These are phyloP conservation scores for Daphoenositta chrysoptera DNA, from an alignment of 2,113 vertebrate genomes.

Conservation along the genomic window DNA sequence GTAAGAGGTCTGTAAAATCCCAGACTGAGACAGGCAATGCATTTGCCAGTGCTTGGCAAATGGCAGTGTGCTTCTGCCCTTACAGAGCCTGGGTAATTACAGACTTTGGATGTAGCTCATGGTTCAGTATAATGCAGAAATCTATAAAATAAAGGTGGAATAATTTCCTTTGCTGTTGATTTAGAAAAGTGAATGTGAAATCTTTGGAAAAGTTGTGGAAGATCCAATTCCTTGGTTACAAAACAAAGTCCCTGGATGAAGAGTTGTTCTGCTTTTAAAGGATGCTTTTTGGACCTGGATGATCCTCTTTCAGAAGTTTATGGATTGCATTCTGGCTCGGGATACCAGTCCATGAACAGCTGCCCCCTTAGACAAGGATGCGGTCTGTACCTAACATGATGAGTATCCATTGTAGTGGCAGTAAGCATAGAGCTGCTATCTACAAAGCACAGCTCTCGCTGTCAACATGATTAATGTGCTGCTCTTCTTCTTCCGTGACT, in stretches of 20 bases:
- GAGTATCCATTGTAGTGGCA: background rate
- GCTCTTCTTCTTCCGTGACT: background rate
- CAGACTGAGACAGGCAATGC: background rate
- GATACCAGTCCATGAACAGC: background rate
- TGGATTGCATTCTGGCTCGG: background rate
- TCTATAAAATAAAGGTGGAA: background rate
- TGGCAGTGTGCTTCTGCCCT: background rate
- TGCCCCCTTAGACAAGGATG: background rate
- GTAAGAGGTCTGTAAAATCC: background rate
- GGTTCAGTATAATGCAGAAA: background rate
- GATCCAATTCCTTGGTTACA: background rate
- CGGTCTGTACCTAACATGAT: background rate
- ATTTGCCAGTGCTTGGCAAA: background rate
- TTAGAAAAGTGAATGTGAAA: background rate
- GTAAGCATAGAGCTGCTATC: background rate
- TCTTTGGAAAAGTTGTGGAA: background rate
- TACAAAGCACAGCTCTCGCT: background rate
- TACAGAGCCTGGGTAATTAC: background rate
- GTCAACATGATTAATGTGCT: conserved; percentile 17
- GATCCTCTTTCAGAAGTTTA: background rate
- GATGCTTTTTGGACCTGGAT: background rate
- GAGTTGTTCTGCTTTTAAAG: background rate
- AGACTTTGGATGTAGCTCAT: background rate
- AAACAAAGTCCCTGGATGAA: background rate
- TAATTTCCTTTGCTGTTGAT: background rate